Conservation (phyloP, 2,888 invertebrate genomes). For the Drosophila anomelani region DNA sequence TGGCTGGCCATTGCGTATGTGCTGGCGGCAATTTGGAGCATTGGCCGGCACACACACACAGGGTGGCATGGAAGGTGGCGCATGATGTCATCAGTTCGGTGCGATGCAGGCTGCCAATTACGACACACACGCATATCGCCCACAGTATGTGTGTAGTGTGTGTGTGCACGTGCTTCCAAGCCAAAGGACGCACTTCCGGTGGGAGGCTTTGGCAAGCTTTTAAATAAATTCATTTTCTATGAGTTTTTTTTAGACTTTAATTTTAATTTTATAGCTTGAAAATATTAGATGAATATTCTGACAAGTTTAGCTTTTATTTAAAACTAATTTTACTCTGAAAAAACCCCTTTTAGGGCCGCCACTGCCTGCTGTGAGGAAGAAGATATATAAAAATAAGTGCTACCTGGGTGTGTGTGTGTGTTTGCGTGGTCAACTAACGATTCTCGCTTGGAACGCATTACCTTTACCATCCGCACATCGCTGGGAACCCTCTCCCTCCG, state of each 20-base stretch:
- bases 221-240: neutral
- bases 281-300: neutral
- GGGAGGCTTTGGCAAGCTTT: neutral
- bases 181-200: neutral
- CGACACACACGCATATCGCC: conserved; percentile 53
- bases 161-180: conserved; percentile 17
- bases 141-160: neutral
- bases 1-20: conserved; percentile 40
- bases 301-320: neutral
- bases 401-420: conserved; percentile 30
- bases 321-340: accelerated
- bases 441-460: conserved; percentile 47
- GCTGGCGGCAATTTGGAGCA: conserved; percentile 58
- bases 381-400: conserved; percentile 49
- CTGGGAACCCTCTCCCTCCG: neutral
- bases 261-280: no score
- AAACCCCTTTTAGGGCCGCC: neutral
- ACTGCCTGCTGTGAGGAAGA: conserved; percentile 1
- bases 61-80: conserved; percentile 50
- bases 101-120: conserved; percentile 66
- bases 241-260: no score
- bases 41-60: conserved; percentile 51
- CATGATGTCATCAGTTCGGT: conserved; percentile 69
- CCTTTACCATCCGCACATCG: conserved; percentile 11
- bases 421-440: conserved; percentile 49